Conservation (phyloP, 2,797 vertebrate genomes). For the Lindbergichthys nudifrons region DNA sequence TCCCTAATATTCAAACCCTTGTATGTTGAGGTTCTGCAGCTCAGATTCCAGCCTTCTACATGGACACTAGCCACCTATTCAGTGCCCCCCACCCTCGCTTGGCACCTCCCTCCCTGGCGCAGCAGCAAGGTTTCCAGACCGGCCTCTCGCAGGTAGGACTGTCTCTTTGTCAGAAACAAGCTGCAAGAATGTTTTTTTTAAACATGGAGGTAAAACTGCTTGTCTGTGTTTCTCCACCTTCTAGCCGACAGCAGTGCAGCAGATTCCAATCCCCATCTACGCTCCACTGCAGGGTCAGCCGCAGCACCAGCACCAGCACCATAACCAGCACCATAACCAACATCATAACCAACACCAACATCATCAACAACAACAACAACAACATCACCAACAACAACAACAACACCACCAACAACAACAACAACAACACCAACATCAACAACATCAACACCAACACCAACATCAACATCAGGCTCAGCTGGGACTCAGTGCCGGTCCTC, state of each 20-base stretch:
- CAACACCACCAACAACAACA: constrained; percentile 75
- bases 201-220: neutral
- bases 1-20: neutral
- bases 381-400: constrained; percentile 79
- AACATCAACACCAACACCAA: constrained; percentile 85
- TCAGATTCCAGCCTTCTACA: constrained; percentile 98
- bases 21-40: constrained; percentile 85
- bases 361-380: constrained; percentile 78
- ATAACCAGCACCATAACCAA: constrained; percentile 48
- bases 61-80: constrained; percentile 98
- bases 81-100: constrained; percentile 95
- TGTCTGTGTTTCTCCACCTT: constrained; percentile 8
- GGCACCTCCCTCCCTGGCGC: constrained; percentile 93
- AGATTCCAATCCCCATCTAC: constrained; percentile 98
- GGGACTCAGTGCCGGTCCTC: constrained; percentile 90
- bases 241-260: constrained; percentile 94
- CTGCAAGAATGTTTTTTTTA: neutral
- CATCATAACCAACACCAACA: constrained; percentile 81
- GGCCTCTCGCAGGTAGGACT: constrained; percentile 95
- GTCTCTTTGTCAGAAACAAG: neutral
- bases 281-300: constrained; percentile 96
- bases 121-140: constrained; percentile 96
- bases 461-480: constrained; percentile 93
- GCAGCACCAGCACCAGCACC: constrained; percentile 88
- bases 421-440: constrained; percentile 55